Conservation (phyloP, 2,888 invertebrate genomes). For the Drosophila mercatorum region DNA sequence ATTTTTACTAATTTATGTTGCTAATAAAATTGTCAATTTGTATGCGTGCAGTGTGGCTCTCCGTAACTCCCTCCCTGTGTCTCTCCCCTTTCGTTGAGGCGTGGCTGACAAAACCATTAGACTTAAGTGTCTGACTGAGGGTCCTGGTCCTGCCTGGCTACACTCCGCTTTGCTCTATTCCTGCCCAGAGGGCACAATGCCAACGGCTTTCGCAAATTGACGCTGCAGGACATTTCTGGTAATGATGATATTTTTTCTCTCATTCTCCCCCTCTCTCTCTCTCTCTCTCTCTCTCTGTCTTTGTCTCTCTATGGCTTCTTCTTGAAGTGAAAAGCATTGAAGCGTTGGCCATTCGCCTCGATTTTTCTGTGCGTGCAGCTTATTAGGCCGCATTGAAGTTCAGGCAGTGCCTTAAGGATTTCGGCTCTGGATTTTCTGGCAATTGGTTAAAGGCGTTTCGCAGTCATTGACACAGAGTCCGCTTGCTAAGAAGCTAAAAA, state of each 20-base stretch:
- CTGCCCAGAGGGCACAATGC: constrained; percentile 69
- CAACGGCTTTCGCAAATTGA: constrained; percentile 75
- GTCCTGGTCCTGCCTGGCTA: constrained; percentile 26
- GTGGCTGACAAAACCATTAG: constrained; percentile 72
- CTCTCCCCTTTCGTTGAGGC: constrained; percentile 19
- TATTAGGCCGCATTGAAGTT: constrained; percentile 63
- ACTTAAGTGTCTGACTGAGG: constrained; percentile 70
- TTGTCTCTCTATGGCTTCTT: neutral
- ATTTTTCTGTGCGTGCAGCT: constrained; percentile 37
- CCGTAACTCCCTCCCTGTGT: neutral
- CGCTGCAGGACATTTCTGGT: constrained; percentile 75
- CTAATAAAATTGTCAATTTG: constrained; percentile 81
- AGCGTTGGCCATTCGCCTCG: constrained; percentile 37
- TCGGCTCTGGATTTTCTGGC: constrained; percentile 34
- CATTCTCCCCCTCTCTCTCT: neutral
- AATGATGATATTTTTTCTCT: constrained; percentile 58
- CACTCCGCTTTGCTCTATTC: constrained; percentile 3
- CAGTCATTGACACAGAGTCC: constrained; percentile 36
- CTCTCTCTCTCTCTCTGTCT: neutral
- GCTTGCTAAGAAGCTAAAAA: constrained; percentile 1
- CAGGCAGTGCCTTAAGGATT: constrained; percentile 51
- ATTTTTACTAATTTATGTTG: constrained; percentile 79
- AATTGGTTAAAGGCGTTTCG: constrained; percentile 46
- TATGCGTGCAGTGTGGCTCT: constrained; percentile 60
- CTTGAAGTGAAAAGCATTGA: constrained; percentile 19